A percentile compares a stretch with the other conserved stretches of the same genome.
These are phyloP conservation scores for Rhineura floridana DNA, from an alignment of 2,113 vertebrate species.

Conservation along the genomic window DNA sequence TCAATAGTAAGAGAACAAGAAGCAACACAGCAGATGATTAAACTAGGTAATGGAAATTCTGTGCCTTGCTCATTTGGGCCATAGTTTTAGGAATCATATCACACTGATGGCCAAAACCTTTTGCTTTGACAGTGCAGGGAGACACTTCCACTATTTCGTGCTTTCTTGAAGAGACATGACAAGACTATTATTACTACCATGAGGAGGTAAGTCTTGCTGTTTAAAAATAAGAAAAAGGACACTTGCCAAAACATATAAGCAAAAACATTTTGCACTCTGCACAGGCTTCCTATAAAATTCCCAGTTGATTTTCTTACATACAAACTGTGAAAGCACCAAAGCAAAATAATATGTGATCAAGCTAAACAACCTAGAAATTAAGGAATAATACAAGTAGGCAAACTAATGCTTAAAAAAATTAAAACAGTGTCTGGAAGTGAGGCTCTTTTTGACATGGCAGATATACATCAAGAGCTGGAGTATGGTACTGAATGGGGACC, in stretches of 20 bases:
- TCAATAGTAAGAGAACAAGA: neutral
- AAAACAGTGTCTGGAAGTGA: too few species aligned
- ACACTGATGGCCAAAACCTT: neutral
- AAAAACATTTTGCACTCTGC: neutral
- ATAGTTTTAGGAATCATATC: neutral
- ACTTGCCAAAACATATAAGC: neutral
- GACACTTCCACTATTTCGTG: slow-evolving; percentile 78
- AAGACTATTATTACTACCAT: slow-evolving; percentile 80
- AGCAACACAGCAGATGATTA: neutral
- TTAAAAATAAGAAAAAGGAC: too few species aligned
- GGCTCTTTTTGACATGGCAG: too few species aligned
- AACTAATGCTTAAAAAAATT: too few species aligned
- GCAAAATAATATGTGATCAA: too few species aligned
- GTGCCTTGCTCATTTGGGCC: neutral
- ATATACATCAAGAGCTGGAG: neutral
- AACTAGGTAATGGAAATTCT: neutral
- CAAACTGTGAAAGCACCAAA: too few species aligned
- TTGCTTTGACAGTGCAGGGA: slow-evolving; percentile 80
- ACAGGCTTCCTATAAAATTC: too few species aligned
- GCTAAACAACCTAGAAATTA: neutral
- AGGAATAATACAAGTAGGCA: too few species aligned
- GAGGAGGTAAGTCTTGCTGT: slow-evolving; percentile 77
- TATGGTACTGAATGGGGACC: too few species aligned
- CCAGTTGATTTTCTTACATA: too few species aligned
- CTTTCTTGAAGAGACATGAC: slow-evolving; percentile 83